These are phyloP conservation scores for Pterobdella sp. DNA, from an alignment of 2,888 invertebrate species.

Conservation along the genomic window DNA sequence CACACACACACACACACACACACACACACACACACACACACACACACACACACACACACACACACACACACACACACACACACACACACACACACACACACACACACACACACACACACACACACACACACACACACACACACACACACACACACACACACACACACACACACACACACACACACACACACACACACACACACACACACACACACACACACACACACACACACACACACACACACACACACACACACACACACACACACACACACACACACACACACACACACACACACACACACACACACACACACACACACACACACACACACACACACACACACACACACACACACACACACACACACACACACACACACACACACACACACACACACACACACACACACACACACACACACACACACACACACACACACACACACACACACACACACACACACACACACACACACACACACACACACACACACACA, in stretches of 20 bases:
- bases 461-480: conserved; percentile 21
- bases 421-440: background rate
- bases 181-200: conserved; percentile 4
- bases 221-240: conserved; percentile 4
- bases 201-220: conserved; percentile 11
- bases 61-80: conserved; percentile 18
- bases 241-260: background rate
- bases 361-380: conserved; percentile 5
- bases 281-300: background rate
- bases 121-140: conserved; percentile 15
- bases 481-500: conserved; percentile 10
- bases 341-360: conserved; percentile 11
- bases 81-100: conserved; percentile 21
- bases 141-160: conserved; percentile 16
- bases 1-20: conserved; percentile 25
- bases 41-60: conserved; percentile 22
- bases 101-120: conserved; percentile 12
- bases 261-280: conserved; percentile 16
- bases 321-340: conserved; percentile 6
- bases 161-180: conserved; percentile 17
- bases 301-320: conserved; percentile 4
- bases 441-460: conserved; percentile 18
- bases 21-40: conserved; percentile 20
- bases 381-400: conserved; percentile 23
- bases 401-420: conserved; percentile 17